Conservation (phyloP, 2,888 invertebrate species). For the Himalopsyche kuldschensis region DNA sequence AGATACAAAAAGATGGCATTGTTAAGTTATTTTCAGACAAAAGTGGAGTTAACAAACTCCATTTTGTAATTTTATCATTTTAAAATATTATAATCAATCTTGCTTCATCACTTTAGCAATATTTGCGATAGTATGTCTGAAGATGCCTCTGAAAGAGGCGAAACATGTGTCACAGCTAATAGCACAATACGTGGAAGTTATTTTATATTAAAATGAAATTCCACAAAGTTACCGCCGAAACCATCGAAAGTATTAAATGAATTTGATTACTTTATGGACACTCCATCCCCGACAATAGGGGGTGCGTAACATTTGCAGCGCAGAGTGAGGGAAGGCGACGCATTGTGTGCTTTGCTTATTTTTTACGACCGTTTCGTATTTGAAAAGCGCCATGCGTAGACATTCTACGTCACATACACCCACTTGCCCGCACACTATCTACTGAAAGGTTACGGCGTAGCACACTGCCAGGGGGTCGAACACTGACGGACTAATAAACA, state of each 20-base stretch:
- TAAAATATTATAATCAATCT: no score
- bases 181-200: no score
- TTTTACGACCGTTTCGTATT: not conserved
- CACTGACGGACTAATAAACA: not conserved
- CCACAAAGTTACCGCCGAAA: no score
- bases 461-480: not conserved
- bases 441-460: not conserved
- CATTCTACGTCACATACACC: not conserved
- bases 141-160: no score
- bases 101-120: no score
- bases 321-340: not conserved
- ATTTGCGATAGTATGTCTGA: no score
- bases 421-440: not conserved
- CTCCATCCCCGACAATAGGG: not conserved
- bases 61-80: no score
- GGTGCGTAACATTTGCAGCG: not conserved
- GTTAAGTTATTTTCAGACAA: no score
- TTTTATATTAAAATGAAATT: no score
- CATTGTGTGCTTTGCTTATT: not conserved
- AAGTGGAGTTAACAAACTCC: no score
- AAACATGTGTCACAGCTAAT: no score
- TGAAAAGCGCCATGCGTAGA: constrained; percentile 1
- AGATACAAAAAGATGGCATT: no score
- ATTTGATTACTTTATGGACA: not conserved
- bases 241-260: not conserved